phyloP scores from a whole-genome alignment of 2,113 vertebrate species.

The Syngnathus floridae region DNA sequence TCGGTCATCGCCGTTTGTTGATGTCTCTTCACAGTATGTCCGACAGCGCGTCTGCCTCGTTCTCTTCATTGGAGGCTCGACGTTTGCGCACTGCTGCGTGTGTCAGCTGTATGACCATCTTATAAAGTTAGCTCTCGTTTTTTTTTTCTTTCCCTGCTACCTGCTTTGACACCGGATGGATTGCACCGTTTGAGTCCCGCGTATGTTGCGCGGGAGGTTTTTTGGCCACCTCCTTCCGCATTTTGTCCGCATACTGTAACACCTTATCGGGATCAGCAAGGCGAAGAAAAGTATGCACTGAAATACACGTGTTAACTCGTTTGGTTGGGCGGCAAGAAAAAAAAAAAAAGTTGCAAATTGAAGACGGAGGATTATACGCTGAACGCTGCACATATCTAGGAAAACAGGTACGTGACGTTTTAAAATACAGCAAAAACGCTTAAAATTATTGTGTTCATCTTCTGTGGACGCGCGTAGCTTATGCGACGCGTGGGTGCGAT shows the following conservation, averaged over 20 bases:
- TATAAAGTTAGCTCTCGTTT: constrained; percentile 12
- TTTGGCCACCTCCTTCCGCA: constrained; percentile 34
- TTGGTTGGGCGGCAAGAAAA: constrained; percentile 30
- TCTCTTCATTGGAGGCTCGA: constrained; percentile 33
- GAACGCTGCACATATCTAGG: constrained; percentile 32
- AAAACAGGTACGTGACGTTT: constrained; percentile 66
- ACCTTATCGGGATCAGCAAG: constrained; percentile 28
- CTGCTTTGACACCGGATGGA: constrained; percentile 39
- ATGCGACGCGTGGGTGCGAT: neutral
- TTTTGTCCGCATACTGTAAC: constrained; percentile 28
- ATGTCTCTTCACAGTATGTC: constrained; percentile 49
- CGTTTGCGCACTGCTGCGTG: constrained; percentile 26
- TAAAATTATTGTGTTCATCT: constrained; percentile 1
- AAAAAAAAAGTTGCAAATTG: constrained; percentile 66
- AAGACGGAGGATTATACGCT: constrained; percentile 59
- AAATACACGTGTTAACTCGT: constrained; percentile 47
- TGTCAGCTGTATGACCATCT: constrained; percentile 4
- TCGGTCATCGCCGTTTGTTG: constrained; percentile 46
- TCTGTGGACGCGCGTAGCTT: constrained; percentile 11
- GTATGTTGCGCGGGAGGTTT: constrained; percentile 39
- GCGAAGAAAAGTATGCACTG: constrained; percentile 51
- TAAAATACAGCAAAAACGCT: constrained; percentile 15
- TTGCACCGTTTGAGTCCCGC: constrained; percentile 49
- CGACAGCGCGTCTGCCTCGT: constrained; percentile 26
- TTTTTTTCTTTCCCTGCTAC: neutral